Evolutionary conservation across 2,888 invertebrate species (phyloP).

Genomic region (Sphinx pinastri): DNA sequence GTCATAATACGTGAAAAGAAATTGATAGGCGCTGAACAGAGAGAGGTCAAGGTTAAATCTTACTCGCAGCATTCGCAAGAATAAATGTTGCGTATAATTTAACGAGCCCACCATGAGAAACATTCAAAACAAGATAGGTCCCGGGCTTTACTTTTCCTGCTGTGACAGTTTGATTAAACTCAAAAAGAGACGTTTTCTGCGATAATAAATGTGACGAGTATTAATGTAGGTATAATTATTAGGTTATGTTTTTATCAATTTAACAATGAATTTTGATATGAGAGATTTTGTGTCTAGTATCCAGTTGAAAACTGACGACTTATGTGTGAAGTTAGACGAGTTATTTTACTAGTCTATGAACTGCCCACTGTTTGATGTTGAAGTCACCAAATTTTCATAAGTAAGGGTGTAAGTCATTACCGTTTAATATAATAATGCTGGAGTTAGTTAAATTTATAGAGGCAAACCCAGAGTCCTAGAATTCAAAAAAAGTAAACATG

Average conservation of each 20-base stretch:
- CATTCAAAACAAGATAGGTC: slow-evolving; percentile 43
- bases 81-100: slow-evolving; percentile 65
- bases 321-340: too few species aligned
- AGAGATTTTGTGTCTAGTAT: too few species aligned
- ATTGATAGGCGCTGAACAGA: not conserved
- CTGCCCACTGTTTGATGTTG: too few species aligned
- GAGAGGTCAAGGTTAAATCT: slow-evolving; percentile 50
- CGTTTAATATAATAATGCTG: too few species aligned
- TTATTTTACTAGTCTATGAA: too few species aligned
- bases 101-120: slow-evolving; percentile 52
- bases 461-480: too few species aligned
- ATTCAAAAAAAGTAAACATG: too few species aligned
- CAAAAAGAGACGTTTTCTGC: slow-evolving; percentile 13
- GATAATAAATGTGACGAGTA: slow-evolving; percentile 1
- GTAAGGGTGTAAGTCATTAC: too few species aligned
- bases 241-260: not conserved
- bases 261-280: too few species aligned
- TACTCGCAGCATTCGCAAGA: slow-evolving; percentile 46
- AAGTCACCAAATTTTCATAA: too few species aligned
- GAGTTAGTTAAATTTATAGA: too few species aligned
- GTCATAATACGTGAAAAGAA: slow-evolving; percentile 9
- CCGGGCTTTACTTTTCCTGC: slow-evolving; percentile 13
- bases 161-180: slow-evolving; percentile 24
- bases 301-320: too few species aligned
- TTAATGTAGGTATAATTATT: not conserved